Evolutionary conservation across 2,797 vertebrate genomes (phyloP).

Genomic region (Leptodactylus fallax): DNA sequence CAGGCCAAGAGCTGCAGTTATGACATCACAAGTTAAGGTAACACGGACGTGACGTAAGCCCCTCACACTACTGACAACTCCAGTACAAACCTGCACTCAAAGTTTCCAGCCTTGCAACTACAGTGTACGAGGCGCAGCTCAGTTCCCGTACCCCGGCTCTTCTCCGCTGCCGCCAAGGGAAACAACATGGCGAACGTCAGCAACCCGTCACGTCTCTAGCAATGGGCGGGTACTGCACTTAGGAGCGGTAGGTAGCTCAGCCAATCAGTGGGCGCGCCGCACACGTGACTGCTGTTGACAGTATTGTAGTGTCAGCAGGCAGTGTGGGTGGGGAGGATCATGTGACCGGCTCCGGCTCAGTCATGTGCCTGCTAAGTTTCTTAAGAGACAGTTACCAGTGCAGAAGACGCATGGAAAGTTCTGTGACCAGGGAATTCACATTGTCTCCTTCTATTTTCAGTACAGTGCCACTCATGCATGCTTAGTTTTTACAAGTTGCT

Average conservation of each 20-base stretch:
- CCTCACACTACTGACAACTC: neutral
- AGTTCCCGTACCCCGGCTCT: neutral
- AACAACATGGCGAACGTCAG: constrained; percentile 42
- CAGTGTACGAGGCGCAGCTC: neutral
- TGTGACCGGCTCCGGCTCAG: constrained; percentile 3
- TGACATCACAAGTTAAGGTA: neutral
- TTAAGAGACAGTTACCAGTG: neutral
- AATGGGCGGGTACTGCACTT: neutral
- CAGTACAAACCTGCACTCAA: neutral
- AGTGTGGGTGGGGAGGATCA: constrained; percentile 30
- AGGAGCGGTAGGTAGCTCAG: neutral
- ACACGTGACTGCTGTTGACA: constrained; percentile 44
- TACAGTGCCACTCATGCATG: too few relatives aligned
- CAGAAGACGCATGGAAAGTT: too few relatives aligned
- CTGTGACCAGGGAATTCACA: too few relatives aligned
- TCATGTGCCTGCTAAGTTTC: neutral
- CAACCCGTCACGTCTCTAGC: constrained; percentile 33
- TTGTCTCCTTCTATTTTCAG: too few relatives aligned
- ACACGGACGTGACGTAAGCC: neutral
- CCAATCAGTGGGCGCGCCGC: constrained; percentile 4
- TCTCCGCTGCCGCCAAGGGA: constrained; percentile 16
- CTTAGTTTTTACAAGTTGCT: too few relatives aligned
- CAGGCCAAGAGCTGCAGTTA: neutral
- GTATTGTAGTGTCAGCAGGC: constrained; percentile 1
- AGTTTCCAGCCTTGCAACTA: neutral